phyloP scores from a whole-genome alignment of 2,797 vertebrate species.

The Xerus rutilus region DNA sequence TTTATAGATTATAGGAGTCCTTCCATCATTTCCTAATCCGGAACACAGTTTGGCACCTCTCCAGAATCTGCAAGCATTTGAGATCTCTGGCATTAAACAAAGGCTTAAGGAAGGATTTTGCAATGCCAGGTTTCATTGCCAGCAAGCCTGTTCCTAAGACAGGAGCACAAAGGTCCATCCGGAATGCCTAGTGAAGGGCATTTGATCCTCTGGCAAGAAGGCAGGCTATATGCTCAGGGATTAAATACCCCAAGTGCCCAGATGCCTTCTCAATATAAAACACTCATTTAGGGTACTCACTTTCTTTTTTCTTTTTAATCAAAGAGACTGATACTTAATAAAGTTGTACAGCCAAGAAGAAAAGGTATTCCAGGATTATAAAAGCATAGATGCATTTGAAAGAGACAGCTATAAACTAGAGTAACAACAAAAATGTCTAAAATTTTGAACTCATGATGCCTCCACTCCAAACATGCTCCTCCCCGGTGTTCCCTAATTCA shows the following conservation, averaged over 20 bases:
- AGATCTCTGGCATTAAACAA: conserved; percentile 83
- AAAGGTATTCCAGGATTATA: conserved; percentile 28
- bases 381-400: not conserved
- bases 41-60: conserved; percentile 71
- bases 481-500: not conserved
- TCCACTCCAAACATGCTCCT: not conserved
- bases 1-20: conserved; percentile 71
- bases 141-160: conserved; percentile 70
- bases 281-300: not conserved
- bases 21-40: conserved; percentile 73
- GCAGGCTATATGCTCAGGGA: not conserved
- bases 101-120: conserved; percentile 78
- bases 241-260: not conserved
- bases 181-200: conserved; percentile 55
- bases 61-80: conserved; percentile 76
- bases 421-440: not conserved
- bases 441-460: not conserved
- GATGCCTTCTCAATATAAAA: conserved; percentile 30
- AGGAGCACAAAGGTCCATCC: conserved; percentile 73
- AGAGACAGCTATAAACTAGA: not conserved
- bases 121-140: conserved; percentile 72
- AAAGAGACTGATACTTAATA: conserved; percentile 17
- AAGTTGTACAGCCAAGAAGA: conserved; percentile 66
- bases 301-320: not conserved
- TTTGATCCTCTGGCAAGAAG: conserved; percentile 46